Conservation (phyloP, 2,113 vertebrate genomes). For the Leucopsar rothschildi region DNA sequence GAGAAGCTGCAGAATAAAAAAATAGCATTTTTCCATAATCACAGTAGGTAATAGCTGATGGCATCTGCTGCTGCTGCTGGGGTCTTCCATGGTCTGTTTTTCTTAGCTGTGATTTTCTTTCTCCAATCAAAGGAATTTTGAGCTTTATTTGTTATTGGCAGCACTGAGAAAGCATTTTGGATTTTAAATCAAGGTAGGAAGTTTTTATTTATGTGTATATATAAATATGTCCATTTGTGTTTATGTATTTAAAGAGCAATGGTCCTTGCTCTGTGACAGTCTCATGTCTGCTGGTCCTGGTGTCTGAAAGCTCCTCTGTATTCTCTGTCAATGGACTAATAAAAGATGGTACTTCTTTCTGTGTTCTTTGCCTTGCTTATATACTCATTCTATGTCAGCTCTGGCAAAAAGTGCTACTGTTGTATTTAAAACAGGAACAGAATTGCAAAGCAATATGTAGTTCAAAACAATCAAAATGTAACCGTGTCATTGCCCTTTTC, state of each 20-base stretch:
- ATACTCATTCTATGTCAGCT: neutral
- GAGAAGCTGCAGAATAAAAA: neutral
- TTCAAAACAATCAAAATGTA: neutral
- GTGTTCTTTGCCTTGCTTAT: neutral
- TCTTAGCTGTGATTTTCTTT: neutral
- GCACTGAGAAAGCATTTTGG: neutral
- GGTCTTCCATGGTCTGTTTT: neutral
- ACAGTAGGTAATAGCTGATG: neutral
- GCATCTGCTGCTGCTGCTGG: neutral
- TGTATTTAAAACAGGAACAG: neutral
- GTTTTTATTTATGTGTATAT: neutral
- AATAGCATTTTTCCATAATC: neutral
- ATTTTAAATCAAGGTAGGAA: slow-evolving; percentile 11
- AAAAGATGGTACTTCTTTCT: neutral
- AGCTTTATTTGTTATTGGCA: neutral
- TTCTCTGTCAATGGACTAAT: neutral
- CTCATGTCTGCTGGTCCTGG: neutral
- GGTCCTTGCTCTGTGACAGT: neutral
- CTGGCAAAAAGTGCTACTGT: neutral
- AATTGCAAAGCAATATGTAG: neutral
- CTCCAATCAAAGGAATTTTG: neutral
- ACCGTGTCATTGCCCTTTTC: neutral
- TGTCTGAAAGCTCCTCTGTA: neutral
- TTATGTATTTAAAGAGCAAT: neutral
- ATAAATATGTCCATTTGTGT: neutral